Evolutionary conservation across 2,113 vertebrate species (phyloP).

Genomic region (Melozone crissalis): DNA sequence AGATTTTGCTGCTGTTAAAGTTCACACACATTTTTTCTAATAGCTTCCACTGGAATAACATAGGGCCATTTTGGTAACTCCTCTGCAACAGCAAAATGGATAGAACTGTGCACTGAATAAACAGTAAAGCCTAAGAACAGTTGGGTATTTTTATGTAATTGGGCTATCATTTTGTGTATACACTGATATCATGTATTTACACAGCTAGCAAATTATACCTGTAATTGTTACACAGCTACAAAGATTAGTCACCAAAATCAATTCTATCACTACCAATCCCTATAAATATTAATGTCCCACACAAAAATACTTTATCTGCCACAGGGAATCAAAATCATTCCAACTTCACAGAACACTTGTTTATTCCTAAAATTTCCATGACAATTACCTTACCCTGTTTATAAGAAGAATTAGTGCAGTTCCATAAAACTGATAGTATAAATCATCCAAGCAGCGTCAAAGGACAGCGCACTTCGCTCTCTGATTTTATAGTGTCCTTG

Average conservation of each 20-base stretch:
- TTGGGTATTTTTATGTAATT: background rate
- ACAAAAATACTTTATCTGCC: background rate
- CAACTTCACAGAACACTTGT: background rate
- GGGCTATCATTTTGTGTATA: constrained; percentile 6
- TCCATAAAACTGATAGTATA: background rate
- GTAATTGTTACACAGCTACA: constrained; percentile 31
- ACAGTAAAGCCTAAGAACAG: background rate
- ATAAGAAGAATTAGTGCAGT: background rate
- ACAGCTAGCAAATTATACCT: constrained; percentile 32
- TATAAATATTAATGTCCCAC: constrained; percentile 50
- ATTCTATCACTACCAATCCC: background rate
- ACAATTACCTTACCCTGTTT: background rate
- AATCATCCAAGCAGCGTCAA: background rate
- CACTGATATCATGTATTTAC: constrained; percentile 20
- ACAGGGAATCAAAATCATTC: constrained; percentile 1
- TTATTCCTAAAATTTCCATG: constrained; percentile 22
- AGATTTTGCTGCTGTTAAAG: constrained; percentile 26
- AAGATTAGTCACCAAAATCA: constrained; percentile 41
- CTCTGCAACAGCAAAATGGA: background rate
- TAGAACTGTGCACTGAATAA: background rate
- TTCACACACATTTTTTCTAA: constrained; percentile 14
- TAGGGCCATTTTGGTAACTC: background rate
- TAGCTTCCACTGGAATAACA: background rate
- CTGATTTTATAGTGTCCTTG: background rate
- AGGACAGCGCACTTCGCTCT: background rate